phyloP scores from a whole-genome alignment of 2,113 vertebrate genomes.

The Bucco capensis region DNA sequence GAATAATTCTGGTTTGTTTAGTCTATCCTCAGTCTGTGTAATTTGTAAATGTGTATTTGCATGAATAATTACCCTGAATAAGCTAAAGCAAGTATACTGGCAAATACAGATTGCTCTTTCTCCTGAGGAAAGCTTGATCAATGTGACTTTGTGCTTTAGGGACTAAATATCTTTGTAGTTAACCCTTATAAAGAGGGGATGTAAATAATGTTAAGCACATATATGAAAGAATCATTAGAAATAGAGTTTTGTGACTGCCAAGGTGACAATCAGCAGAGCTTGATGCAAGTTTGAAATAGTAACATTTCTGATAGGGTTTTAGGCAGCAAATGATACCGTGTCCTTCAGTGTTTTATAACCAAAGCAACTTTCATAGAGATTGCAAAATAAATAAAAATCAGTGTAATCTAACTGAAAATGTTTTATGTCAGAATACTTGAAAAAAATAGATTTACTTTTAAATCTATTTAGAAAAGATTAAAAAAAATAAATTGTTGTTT shows the following conservation, averaged over 20 bases:
- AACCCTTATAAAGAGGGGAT: not conserved
- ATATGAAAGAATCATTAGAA: not conserved
- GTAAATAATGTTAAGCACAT: not conserved
- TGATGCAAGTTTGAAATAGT: not conserved
- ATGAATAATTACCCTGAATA: conserved; percentile 8
- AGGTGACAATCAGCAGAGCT: not conserved
- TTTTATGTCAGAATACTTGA: not conserved
- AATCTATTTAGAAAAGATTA: not conserved
- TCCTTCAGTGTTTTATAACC: not conserved
- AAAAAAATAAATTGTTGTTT: not conserved
- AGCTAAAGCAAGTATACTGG: not conserved
- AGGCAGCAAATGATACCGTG: not conserved
- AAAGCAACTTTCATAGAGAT: not conserved
- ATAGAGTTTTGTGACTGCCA: not conserved
- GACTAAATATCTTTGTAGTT: not conserved
- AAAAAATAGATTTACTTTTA: not conserved
- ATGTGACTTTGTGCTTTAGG: not conserved
- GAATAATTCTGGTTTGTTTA: not conserved
- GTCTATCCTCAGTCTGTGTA: not conserved
- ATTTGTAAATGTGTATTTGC: conserved; percentile 26
- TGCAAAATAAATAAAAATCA: not conserved
- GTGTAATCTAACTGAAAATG: not conserved
- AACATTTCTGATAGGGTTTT: not conserved
- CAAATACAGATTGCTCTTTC: not conserved
- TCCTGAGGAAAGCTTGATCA: not conserved